Percentiles rank a stretch among this genome's conserved stretches.
Evolutionary conservation across 2,797 vertebrate genomes (phyloP).

Genomic region (Sebastes cheni): DNA sequence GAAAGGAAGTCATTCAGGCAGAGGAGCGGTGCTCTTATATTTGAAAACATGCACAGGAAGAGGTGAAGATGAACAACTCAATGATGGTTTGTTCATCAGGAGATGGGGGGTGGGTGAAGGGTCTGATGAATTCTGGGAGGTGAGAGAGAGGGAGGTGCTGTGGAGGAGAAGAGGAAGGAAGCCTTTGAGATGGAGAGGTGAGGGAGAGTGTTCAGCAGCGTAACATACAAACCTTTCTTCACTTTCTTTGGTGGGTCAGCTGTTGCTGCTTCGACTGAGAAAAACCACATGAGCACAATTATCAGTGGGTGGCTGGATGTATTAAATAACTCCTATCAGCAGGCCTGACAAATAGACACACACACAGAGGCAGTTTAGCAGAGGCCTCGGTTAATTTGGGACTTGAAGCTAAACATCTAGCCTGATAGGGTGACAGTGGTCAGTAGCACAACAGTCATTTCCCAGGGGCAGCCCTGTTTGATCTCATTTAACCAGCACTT

Average conservation of each 20-base stretch:
- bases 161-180: constrained; percentile 35
- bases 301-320: constrained; percentile 26
- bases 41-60: constrained; percentile 56
- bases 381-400: background rate
- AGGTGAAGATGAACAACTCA: constrained; percentile 33
- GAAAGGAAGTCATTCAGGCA: constrained; percentile 15
- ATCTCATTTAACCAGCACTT: constrained; percentile 52
- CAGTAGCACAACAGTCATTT: constrained; percentile 37
- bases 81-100: background rate
- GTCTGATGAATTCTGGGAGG: constrained; percentile 21
- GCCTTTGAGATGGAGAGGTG: background rate
- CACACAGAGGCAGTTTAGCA: constrained; percentile 7
- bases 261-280: constrained; percentile 56
- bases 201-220: constrained; percentile 24
- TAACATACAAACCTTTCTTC: constrained; percentile 78
- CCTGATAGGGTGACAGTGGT: background rate
- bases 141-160: constrained; percentile 14
- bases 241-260: constrained; percentile 36
- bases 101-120: background rate
- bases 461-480: constrained; percentile 31
- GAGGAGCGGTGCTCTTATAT: constrained; percentile 6
- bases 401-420: constrained; percentile 20
- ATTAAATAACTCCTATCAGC: constrained; percentile 26
- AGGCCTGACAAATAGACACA: background rate
- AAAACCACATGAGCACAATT: constrained; percentile 68